phyloP scores from a whole-genome alignment of 2,797 vertebrate species.

The Crocodylus rhombifer region DNA sequence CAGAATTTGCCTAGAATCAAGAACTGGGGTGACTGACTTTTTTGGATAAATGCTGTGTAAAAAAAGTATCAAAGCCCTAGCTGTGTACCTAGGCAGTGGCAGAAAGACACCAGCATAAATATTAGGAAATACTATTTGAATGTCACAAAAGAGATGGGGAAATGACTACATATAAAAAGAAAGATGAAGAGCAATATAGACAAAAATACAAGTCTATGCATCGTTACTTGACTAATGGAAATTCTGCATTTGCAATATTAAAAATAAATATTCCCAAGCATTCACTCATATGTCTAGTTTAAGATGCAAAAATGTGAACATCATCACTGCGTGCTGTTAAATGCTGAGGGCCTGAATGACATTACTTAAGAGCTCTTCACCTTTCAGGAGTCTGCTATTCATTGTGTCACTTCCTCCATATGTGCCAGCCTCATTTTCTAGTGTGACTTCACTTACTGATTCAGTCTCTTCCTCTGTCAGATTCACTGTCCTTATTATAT shows the following conservation, averaged over 20 bases:
- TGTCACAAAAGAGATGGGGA: neutral
- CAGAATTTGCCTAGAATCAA: neutral
- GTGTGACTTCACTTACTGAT: neutral
- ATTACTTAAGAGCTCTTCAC: fast-evolving
- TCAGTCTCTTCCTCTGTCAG: neutral
- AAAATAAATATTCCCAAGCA: neutral
- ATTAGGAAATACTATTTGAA: neutral
- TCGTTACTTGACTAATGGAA: neutral
- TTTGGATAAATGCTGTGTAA: neutral
- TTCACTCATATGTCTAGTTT: neutral
- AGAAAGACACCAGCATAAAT: neutral
- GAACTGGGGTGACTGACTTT: neutral
- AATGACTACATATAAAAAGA: neutral
- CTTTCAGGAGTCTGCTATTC: neutral
- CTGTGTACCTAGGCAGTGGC: neutral
- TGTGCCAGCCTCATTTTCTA: neutral
- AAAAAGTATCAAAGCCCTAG: neutral
- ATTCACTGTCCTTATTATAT: neutral
- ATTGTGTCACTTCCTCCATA: neutral
- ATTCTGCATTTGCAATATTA: too few relatives aligned
- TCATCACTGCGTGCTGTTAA: neutral
- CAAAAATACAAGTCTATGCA: neutral
- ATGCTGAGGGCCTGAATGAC: neutral
- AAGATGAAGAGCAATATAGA: neutral
- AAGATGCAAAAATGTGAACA: neutral